phyloP scores from a whole-genome alignment of 2,888 invertebrate genomes.

The Rhogogaster chlorosoma region DNA sequence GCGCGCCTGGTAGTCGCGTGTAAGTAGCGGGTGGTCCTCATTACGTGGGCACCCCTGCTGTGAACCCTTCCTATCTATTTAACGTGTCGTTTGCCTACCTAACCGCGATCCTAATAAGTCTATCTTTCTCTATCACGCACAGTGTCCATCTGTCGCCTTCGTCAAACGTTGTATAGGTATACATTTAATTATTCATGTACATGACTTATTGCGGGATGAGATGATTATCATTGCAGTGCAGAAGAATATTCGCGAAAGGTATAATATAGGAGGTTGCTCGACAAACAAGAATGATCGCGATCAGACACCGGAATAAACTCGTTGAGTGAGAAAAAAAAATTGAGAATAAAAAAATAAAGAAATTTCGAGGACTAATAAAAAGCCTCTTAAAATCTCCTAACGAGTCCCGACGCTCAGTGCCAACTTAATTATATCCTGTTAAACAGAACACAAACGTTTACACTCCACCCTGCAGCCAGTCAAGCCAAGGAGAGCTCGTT shows the following conservation, averaged over 20 bases:
- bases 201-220: not conserved
- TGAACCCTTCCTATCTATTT: conserved; percentile 76
- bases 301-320: not conserved
- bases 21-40: conserved; percentile 77
- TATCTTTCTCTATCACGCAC: conserved; percentile 65
- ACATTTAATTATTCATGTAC: not conserved
- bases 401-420: conserved; percentile 55
- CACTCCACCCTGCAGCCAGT: conserved; percentile 37
- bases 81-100: conserved; percentile 78
- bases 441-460: conserved; percentile 51
- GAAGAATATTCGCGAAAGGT: not conserved
- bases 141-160: conserved; percentile 30
- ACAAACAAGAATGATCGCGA: not conserved
- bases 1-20: conserved; percentile 66
- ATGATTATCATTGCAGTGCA: not conserved
- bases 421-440: conserved; percentile 52
- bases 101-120: conserved; percentile 76
- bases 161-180: not conserved
- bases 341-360: not conserved
- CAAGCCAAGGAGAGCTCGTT: conserved; percentile 6
- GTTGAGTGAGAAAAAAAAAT: conserved; percentile 22
- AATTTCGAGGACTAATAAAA: conserved; percentile 56
- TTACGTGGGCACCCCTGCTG: conserved; percentile 74
- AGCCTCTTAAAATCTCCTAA: conserved; percentile 60
- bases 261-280: not conserved